phyloP scores from a whole-genome alignment of 2,113 vertebrate species.

The Paradoxurus hermaphroditus region DNA sequence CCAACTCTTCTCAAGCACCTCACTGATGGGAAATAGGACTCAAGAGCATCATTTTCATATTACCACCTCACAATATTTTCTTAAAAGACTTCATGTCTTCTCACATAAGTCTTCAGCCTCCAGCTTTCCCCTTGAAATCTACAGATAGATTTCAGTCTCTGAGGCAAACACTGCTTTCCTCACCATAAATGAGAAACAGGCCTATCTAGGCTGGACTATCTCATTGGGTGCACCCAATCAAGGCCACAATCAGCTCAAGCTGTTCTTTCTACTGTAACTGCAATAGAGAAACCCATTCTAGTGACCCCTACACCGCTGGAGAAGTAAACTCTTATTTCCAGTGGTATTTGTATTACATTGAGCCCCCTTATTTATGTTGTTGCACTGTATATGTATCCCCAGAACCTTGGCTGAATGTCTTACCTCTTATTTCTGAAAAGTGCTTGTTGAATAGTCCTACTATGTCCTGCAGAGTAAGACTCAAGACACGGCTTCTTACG shows the following conservation, averaged over 20 bases:
- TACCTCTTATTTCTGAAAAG: constrained; percentile 29
- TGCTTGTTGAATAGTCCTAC: not conserved
- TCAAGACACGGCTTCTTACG: not conserved
- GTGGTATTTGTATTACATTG: not conserved
- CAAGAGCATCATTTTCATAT: constrained; percentile 45
- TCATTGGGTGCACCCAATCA: not conserved
- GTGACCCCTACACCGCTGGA: not conserved
- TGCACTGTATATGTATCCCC: not conserved
- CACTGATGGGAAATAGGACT: constrained; percentile 37
- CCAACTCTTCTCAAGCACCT: constrained; percentile 39
- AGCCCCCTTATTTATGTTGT: not conserved
- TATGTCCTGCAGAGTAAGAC: not conserved
- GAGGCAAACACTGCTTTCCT: constrained; percentile 1
- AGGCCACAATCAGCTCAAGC: not conserved
- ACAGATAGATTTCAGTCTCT: not conserved
- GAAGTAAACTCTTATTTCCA: constrained; percentile 15
- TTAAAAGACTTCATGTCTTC: not conserved
- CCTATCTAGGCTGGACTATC: not conserved
- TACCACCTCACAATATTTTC: constrained; percentile 42
- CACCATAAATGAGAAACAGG: not conserved
- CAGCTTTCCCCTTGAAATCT: constrained; percentile 37
- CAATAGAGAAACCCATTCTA: not conserved
- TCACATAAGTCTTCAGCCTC: constrained; percentile 48
- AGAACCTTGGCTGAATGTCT: constrained; percentile 5
- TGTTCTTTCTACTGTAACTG: not conserved